Evolutionary conservation across 2,888 invertebrate genomes (phyloP).

Genomic region (Diplolepis rosae): DNA sequence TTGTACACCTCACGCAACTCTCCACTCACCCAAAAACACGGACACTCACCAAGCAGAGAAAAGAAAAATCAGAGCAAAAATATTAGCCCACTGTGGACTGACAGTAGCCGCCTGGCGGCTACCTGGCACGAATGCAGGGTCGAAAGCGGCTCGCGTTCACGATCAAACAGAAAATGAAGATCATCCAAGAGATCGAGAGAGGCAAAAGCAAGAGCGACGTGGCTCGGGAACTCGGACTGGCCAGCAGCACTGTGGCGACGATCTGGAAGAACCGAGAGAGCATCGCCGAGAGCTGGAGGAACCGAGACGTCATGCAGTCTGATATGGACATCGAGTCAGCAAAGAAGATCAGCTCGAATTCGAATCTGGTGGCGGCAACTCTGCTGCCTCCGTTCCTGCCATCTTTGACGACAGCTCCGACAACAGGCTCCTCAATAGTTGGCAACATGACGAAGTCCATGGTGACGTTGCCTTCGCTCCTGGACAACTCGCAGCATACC

Average conservation of each 20-base stretch:
- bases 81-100: conserved; percentile 55
- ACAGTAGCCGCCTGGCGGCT: conserved; percentile 54
- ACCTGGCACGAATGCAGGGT: conserved; percentile 73
- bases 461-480: conserved; percentile 26
- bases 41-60: conserved; percentile 53
- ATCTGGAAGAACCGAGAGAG: conserved; percentile 78
- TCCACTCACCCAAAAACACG: conserved; percentile 42
- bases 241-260: conserved; percentile 77
- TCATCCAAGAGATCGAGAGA: conserved; percentile 77
- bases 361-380: conserved; percentile 38
- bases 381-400: conserved; percentile 43
- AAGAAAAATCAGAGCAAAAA: conserved; percentile 49
- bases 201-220: conserved; percentile 78
- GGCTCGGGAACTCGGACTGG: conserved; percentile 76
- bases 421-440: conserved; percentile 39
- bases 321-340: conserved; percentile 59
- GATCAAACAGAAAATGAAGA: conserved; percentile 78
- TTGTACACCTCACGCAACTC: conserved; percentile 26
- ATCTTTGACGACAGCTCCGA: conserved; percentile 39
- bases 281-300: conserved; percentile 73
- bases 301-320: conserved; percentile 71
- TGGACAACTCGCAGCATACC: conserved; percentile 37
- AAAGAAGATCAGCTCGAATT: conserved; percentile 50
- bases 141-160: conserved; percentile 78
- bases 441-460: conserved; percentile 39